These are phyloP conservation scores for Cossypha niveicapilla DNA, from an alignment of 2,797 vertebrate genomes.

Conservation along the genomic window DNA sequence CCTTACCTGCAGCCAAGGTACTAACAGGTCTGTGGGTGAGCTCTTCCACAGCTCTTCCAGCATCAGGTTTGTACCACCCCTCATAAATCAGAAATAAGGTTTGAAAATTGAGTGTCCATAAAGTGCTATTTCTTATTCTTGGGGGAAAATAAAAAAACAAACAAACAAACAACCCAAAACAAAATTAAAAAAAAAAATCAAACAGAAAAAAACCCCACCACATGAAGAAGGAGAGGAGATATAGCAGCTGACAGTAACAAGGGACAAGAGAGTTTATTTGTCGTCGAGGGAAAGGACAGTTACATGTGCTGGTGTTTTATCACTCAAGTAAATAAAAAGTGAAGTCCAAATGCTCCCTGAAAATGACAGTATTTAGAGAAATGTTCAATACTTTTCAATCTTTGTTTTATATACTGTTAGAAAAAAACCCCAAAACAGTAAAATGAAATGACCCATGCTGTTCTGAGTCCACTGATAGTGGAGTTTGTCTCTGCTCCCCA, in stretches of 20 bases:
- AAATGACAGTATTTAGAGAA: neutral
- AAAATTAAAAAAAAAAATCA: too few relatives aligned
- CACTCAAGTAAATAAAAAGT: neutral
- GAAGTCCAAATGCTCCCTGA: neutral
- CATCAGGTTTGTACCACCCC: neutral
- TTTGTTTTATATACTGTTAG: neutral
- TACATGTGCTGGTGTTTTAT: neutral
- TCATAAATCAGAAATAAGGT: neutral
- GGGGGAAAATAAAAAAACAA: neutral
- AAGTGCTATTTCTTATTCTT: neutral
- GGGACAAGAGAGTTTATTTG: neutral
- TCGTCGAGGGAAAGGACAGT: neutral
- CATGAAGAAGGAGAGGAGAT: neutral
- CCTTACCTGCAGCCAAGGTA: neutral
- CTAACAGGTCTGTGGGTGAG: neutral
- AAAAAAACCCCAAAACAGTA: fast-evolving
- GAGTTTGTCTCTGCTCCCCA: neutral
- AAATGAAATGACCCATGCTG: neutral
- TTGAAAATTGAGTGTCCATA: neutral
- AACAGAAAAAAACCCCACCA: too few relatives aligned
- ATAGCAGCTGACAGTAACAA: neutral
- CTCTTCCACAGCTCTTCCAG: neutral
- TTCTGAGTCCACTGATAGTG: neutral
- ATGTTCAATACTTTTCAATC: neutral
- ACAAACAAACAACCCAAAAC: too few relatives aligned